Percentiles rank a stretch among this genome's conserved stretches.
Evolutionary conservation across 2,797 vertebrate genomes (phyloP).

Genomic region (Crax fasciolata): DNA sequence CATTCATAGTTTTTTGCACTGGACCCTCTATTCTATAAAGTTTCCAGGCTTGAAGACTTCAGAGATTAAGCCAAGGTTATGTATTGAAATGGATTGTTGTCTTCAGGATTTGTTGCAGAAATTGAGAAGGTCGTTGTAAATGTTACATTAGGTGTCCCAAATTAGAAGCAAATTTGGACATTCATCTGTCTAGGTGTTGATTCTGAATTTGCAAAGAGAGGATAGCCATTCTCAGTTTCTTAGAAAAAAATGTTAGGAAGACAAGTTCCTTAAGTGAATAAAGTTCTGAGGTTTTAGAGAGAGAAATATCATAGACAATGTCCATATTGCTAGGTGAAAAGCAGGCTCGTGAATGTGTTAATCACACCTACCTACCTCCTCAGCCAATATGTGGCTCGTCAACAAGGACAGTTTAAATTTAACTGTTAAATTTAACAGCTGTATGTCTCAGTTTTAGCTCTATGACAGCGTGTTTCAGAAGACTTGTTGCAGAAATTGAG

Average conservation of each 20-base stretch:
- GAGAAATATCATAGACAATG: not conserved
- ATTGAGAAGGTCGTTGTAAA: not conserved
- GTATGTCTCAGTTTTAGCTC: not conserved
- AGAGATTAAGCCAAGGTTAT: not conserved
- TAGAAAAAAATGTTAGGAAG: not conserved
- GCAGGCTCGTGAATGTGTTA: not conserved
- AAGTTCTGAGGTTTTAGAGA: not conserved
- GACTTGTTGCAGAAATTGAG: not conserved
- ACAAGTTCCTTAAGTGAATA: not conserved
- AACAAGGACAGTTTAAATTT: not conserved
- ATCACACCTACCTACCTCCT: not conserved
- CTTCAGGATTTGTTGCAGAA: not conserved
- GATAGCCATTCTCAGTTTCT: not conserved
- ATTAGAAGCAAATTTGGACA: not conserved
- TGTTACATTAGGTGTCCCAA: not conserved
- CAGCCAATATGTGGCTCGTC: not conserved
- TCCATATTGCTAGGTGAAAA: not conserved
- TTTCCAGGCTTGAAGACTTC: not conserved
- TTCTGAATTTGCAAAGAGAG: not conserved
- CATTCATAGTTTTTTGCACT: not conserved
- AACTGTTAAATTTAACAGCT: not conserved
- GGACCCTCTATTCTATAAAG: not conserved
- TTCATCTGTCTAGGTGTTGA: not conserved
- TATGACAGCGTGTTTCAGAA: not conserved
- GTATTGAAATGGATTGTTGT: not conserved